Evolutionary conservation across 1,140 invertebrate species (phyloP).

Genomic region (Papilio xuthus): DNA sequence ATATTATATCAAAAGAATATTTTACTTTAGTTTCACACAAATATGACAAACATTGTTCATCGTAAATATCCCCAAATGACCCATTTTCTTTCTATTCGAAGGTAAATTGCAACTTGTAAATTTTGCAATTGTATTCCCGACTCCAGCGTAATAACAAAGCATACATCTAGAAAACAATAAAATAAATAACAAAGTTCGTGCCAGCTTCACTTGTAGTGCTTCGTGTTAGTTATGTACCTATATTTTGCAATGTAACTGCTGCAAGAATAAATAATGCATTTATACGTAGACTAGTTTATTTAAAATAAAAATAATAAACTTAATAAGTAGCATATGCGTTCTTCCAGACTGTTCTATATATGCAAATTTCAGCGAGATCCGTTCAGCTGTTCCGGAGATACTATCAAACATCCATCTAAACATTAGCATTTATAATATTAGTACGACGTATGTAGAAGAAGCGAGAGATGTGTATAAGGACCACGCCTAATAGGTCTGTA

Average conservation of each 20-base stretch:
- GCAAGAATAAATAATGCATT: not conserved
- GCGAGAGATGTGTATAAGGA: no score
- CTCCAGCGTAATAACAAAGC: not conserved
- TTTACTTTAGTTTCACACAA: not conserved
- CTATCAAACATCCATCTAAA: no score
- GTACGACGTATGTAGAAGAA: no score
- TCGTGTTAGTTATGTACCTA: not conserved
- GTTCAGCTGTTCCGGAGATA: no score
- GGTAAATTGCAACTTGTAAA: not conserved
- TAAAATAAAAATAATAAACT: no score
- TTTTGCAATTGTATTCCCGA: not conserved
- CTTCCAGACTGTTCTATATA: no score
- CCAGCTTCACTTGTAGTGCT: not conserved
- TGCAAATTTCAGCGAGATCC: no score
- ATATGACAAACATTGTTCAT: not conserved
- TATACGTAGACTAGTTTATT: no score
- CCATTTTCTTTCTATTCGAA: not conserved
- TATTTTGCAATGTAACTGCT: not conserved
- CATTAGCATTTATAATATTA: no score
- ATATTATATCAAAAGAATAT: not conserved
- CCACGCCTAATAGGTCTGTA: no score
- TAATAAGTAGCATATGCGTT: no score
- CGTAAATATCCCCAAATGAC: not conserved
- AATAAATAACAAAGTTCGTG: slow-evolving; percentile 5
- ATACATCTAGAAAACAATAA: not conserved